Evolutionary conservation across 2,888 invertebrate species (phyloP), one percentile per base, ranked within the genome.

Genomic region (Epistrophe grossulariae): DNA sequence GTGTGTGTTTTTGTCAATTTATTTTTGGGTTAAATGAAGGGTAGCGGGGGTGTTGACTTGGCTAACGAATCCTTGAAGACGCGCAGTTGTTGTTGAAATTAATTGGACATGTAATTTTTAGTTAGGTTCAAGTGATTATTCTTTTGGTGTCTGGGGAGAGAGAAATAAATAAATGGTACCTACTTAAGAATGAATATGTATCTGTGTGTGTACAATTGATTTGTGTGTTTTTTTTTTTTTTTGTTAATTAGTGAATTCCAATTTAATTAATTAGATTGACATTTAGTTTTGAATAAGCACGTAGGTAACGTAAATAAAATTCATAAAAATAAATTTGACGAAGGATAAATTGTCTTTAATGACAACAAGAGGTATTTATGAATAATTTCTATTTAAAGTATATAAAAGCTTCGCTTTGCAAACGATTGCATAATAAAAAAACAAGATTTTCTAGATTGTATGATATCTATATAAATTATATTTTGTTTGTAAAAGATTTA

Each of bases 81-180:
- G 40, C 11, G 40, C 11, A 62, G 38, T 84, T 72, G 55, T 17
- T 72, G 55, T 59, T 70, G n/a, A 50, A 79, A 79, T 71, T 84
- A 84, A 84, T 79, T 83, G 83, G 77, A 78, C 50, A 59, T 73
- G 64, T 28, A 64, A 55, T 52, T 77, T 77, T 45, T n/a, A 38
- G 57, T 66, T 64, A 11, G 24, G n/a, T 57, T 71, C 60, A 35
- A 55, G 31, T 48, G 19, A 31, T 73, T 38, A 48, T 2, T 62
- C 62, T 66, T 24, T 24, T 31, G 17, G 45, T 62, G 28, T 66
- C 66, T 68, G 52, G 15, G 4, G 28, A 38, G n/a, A n/a, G 11
- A 17, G 7, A 8, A 0, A n/a, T 45, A 8, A n/a, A 43, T 43
- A 17, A 19, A 38, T 19, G 62, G 15, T 11, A 2, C 10, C 9